Evolutionary conservation across 2,113 vertebrate genomes (phyloP).

Genomic region (Perognathus longimembris): DNA sequence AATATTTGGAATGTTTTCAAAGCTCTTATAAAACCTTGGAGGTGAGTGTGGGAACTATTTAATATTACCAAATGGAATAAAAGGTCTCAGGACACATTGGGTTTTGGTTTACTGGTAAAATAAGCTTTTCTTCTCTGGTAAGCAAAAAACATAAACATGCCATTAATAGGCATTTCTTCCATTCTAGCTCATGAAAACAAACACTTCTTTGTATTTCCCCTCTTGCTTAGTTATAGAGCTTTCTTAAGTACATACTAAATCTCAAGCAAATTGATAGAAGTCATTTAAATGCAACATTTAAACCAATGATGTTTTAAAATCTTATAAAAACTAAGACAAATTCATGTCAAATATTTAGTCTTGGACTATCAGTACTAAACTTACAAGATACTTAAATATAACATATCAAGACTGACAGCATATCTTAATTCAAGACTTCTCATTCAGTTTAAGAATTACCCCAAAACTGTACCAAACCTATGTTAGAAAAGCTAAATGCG

Average conservation of each 20-base stretch:
- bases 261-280: not conserved
- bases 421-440: slow-evolving; percentile 16
- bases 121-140: slow-evolving; percentile 25
- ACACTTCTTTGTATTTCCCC: slow-evolving; percentile 3
- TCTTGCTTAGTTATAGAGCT: not conserved
- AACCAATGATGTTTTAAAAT: not conserved
- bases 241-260: slow-evolving; percentile 21
- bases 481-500: slow-evolving; percentile 4
- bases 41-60: not conserved
- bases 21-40: not conserved
- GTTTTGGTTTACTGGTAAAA: slow-evolving; percentile 20
- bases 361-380: slow-evolving; percentile 15
- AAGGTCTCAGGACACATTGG: not conserved
- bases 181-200: slow-evolving; percentile 7
- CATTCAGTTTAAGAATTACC: not conserved
- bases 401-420: not conserved
- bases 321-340: slow-evolving; percentile 32
- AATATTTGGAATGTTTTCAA: slow-evolving; percentile 19
- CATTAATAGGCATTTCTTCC: not conserved
- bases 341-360: slow-evolving; percentile 1
- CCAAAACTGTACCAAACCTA: not conserved
- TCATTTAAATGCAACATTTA: slow-evolving; percentile 35
- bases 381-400: not conserved
- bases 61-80: not conserved
- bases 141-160: not conserved